A percentile compares a stretch with the other conserved stretches of the same genome.
phyloP scores from a whole-genome alignment of 2,797 vertebrate species.

The Ctenosaura bakeri region DNA sequence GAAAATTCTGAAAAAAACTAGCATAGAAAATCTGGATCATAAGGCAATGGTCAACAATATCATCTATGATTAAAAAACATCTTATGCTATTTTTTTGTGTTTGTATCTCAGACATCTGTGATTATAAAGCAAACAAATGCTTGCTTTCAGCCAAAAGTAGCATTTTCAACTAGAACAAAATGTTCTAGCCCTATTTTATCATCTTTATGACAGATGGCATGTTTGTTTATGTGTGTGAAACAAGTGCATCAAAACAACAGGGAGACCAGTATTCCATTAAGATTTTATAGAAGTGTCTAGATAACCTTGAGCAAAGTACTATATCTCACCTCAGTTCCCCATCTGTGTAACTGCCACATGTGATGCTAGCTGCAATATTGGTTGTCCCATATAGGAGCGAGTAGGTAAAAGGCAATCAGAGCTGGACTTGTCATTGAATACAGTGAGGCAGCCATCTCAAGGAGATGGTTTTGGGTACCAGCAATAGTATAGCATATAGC shows the following conservation, averaged over 20 bases:
- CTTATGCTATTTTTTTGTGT: conserved; percentile 47
- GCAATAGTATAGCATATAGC: too few relatives aligned
- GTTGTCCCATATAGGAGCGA: background rate
- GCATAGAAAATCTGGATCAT: background rate
- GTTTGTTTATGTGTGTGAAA: conserved; percentile 41
- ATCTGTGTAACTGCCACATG: background rate
- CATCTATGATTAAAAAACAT: conserved; percentile 62
- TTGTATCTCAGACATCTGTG: conserved; percentile 48
- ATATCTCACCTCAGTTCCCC: background rate
- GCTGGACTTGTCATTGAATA: too few relatives aligned
- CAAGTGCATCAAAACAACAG: background rate
- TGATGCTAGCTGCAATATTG: background rate
- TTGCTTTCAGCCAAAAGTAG: conserved; percentile 55
- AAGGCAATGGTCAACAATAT: conserved; percentile 1
- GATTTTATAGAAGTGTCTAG: conserved; percentile 14
- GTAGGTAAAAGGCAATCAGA: background rate
- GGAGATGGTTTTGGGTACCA: background rate
- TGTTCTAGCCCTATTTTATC: conserved; percentile 44
- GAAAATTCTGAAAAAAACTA: background rate
- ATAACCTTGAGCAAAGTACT: background rate
- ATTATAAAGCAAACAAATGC: conserved; percentile 62
- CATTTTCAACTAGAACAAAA: conserved; percentile 47
- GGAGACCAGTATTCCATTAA: conserved; percentile 18
- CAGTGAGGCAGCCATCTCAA: background rate
- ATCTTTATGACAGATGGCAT: conserved; percentile 53